phyloP scores from a whole-genome alignment of 2,113 vertebrate species.

The Cottus gobio region DNA sequence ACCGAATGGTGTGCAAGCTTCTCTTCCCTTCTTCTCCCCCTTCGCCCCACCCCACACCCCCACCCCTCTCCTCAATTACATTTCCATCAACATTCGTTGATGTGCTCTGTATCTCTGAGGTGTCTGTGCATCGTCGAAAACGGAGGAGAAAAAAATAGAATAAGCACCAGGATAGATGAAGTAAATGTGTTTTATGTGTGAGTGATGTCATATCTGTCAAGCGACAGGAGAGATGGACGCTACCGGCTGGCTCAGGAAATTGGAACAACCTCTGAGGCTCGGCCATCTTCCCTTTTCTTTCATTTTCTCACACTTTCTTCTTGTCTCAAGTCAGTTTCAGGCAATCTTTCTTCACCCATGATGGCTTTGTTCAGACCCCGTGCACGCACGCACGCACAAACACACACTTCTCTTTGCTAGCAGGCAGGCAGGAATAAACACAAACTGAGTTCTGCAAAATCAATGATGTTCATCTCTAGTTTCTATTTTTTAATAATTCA shows the following conservation, averaged over 20 bases:
- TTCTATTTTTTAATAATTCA: background rate
- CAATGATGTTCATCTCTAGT: background rate
- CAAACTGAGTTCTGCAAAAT: background rate
- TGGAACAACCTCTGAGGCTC: conserved; percentile 27
- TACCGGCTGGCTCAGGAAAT: conserved; percentile 35
- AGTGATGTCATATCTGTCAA: conserved; percentile 19
- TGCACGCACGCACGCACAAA: too few species aligned
- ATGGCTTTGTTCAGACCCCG: background rate
- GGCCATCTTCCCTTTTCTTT: background rate
- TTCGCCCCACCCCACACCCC: too few species aligned
- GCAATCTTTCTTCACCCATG: background rate
- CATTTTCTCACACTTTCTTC: conserved; percentile 1
- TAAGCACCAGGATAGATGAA: background rate
- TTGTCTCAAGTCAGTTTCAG: conserved; percentile 1
- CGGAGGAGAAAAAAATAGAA: conserved; percentile 15
- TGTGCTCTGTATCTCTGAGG: background rate
- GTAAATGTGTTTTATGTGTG: background rate
- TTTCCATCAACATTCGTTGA: background rate
- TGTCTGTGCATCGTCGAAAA: background rate
- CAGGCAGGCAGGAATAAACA: background rate
- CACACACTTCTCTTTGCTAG: background rate
- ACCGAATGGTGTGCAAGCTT: background rate
- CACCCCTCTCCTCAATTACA: background rate
- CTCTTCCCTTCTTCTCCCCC: background rate
- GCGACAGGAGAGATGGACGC: background rate